Base-by-base conservation (phyloP, 2,797 vertebrate species). In the Sardinella longiceps region DNA sequence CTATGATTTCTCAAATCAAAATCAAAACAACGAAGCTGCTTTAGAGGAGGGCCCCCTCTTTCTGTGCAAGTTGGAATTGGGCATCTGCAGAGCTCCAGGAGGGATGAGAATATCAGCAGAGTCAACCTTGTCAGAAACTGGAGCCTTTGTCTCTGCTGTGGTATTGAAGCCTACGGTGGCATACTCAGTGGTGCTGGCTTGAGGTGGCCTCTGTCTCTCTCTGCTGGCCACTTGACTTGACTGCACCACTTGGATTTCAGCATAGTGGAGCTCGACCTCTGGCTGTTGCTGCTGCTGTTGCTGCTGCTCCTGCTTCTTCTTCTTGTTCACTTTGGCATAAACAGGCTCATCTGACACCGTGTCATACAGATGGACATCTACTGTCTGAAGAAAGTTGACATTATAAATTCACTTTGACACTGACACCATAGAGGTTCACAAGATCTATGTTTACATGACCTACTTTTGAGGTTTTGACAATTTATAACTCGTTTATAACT, bases 21-120 rank as follows among this genome's bases (percentile, higher is more conserved):
- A 46, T 88, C 58, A 88, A 2, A 37, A 70, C 48, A 83, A 45
- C 77, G 86, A 15, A 23, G 28, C 58, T n/a, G 23, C 15, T 0
- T 85, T 37, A 81, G 70, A 77, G 10, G 46, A 37, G 48, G 39
- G 28, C n/a, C 48, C 85, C 74, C 80, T 88, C 39, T 82, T 89
- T 1, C 45, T 56, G 33, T 83, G 80, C 43, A 82, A 45, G 48
- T 80, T 88, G 15, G 81, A 48, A 70, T 84, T 80, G 18, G 89
- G 90, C 33, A 80, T 87, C 28, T 81, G 85, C 30, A 92, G 86
- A 28, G 83, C 74, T 25, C 89, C 90, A 15, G 90, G 87, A 20
- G 90, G 89, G 83, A 91, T 91, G 48, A 90, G 83, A 77, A 91
- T 84, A 82, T 92, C 90, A 14, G 89, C 90, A 80, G 91, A 81